A percentile compares a stretch with the other conserved stretches of the same genome.
Conservation (phyloP, 2,888 invertebrate species). For the Drosophila limbata region DNA sequence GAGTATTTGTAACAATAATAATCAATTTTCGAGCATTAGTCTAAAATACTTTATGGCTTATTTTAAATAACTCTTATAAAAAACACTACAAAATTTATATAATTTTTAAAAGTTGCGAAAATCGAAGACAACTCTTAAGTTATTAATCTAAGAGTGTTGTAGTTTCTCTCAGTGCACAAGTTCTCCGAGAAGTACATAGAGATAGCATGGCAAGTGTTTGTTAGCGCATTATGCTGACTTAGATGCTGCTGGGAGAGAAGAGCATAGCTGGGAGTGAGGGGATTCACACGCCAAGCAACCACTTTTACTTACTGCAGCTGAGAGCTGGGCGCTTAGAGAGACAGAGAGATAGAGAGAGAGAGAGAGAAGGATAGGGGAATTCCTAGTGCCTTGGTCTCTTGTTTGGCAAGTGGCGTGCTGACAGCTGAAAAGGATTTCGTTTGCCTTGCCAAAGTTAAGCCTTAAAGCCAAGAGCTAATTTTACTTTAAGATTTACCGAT, state of each 20-base stretch:
- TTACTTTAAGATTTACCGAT: conserved; percentile 75
- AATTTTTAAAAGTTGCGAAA: too few species aligned
- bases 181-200: conserved; percentile 12
- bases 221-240: conserved; percentile 81
- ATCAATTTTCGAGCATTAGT: too few species aligned
- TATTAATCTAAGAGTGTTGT: neutral
- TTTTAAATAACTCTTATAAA: too few species aligned
- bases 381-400: conserved; percentile 49
- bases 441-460: conserved; percentile 79
- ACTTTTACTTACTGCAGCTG: conserved; percentile 73
- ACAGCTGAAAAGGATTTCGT: conserved; percentile 81
- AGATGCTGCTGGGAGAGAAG: conserved; percentile 48
- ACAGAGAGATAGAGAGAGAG: neutral
- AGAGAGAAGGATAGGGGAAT: conserved; percentile 4
- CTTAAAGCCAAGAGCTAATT: conserved; percentile 80
- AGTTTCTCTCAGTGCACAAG: conserved; percentile 47
- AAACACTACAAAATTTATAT: too few species aligned
- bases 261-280: neutral
- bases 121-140: neutral
- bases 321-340: conserved; percentile 25
- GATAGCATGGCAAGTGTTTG: conserved; percentile 71
- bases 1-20: too few species aligned
- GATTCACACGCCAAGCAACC: conserved; percentile 52
- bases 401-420: conserved; percentile 80
- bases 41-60: too few species aligned